Percentiles rank a stretch among this genome's conserved stretches.
These are phyloP conservation scores for Esox masquinongy DNA, from an alignment of 2,797 vertebrate species.

Conservation along the genomic window DNA sequence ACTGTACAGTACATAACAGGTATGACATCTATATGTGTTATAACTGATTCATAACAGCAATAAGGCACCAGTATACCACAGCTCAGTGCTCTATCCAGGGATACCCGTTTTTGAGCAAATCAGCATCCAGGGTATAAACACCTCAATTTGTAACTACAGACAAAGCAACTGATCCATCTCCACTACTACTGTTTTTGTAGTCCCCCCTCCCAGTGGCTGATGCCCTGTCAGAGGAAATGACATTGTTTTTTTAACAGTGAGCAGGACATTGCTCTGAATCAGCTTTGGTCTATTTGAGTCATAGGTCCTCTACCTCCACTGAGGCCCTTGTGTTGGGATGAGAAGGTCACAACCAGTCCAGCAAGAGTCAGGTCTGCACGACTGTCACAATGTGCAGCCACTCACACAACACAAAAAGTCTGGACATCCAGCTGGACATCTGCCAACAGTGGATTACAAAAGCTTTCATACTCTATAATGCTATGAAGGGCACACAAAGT, in stretches of 20 bases:
- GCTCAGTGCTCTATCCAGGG: not conserved
- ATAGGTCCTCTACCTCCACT: not conserved
- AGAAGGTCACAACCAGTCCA: not conserved
- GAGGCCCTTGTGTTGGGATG: not conserved
- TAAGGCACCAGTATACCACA: too few species aligned
- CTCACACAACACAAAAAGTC: not conserved
- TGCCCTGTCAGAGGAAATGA: not conserved
- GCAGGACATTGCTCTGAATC: not conserved
- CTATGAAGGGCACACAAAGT: not conserved
- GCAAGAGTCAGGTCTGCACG: not conserved
- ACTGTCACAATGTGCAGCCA: conserved; percentile 2
- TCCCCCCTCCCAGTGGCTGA: not conserved
- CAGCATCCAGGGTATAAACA: too few species aligned
- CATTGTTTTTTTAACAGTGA: not conserved
- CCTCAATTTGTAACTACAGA: not conserved
- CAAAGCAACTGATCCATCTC: not conserved
- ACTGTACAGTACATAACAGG: too few species aligned
- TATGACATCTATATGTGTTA: too few species aligned
- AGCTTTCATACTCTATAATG: not conserved
- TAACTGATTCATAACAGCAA: too few species aligned
- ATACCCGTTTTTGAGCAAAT: not conserved
- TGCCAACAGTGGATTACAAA: not conserved
- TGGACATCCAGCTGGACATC: not conserved
- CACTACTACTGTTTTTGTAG: too few species aligned
- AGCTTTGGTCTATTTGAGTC: not conserved